phyloP scores from a whole-genome alignment of 2,113 vertebrate genomes.

The Psilopsiagon aurifrons region DNA sequence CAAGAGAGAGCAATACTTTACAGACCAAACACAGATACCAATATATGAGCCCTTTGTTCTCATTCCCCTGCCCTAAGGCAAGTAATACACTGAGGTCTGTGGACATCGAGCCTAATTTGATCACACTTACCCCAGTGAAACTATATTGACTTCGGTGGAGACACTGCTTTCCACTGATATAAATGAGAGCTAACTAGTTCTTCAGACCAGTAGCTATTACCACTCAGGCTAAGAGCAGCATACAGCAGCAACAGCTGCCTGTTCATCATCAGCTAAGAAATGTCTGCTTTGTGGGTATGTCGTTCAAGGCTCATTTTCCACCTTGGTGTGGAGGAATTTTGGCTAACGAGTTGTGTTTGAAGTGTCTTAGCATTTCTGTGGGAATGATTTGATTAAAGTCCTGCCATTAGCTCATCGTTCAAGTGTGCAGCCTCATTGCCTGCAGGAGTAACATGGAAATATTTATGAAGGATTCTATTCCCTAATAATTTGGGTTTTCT shows the following conservation, averaged over 20 bases:
- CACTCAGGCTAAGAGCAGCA: neutral
- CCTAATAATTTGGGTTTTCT: neutral
- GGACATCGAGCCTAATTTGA: slow-evolving; percentile 59
- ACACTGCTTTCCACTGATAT: slow-evolving; percentile 39
- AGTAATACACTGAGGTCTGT: slow-evolving; percentile 55
- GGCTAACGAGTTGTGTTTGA: neutral
- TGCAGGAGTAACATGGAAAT: neutral
- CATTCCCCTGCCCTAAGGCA: slow-evolving; percentile 20
- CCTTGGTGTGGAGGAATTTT: slow-evolving; percentile 14
- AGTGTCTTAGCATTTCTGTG: neutral
- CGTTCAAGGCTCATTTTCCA: slow-evolving; percentile 9
- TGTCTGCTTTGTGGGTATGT: neutral
- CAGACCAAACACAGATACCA: slow-evolving; percentile 17
- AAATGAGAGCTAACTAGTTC: slow-evolving; percentile 51
- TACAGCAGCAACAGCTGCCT: neutral
- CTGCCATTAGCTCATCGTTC: neutral
- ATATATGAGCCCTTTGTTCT: slow-evolving; percentile 46
- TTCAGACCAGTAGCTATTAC: slow-evolving; percentile 29
- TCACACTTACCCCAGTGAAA: slow-evolving; percentile 41
- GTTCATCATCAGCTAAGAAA: neutral
- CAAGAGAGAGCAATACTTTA: slow-evolving; percentile 27
- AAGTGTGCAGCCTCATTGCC: neutral
- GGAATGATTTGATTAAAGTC: slow-evolving; percentile 12
- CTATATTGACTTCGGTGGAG: slow-evolving; percentile 46
- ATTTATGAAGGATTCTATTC: slow-evolving; percentile 1